Evolutionary conservation across 2,797 vertebrate genomes (phyloP).

Genomic region (Echeneis naucrates): DNA sequence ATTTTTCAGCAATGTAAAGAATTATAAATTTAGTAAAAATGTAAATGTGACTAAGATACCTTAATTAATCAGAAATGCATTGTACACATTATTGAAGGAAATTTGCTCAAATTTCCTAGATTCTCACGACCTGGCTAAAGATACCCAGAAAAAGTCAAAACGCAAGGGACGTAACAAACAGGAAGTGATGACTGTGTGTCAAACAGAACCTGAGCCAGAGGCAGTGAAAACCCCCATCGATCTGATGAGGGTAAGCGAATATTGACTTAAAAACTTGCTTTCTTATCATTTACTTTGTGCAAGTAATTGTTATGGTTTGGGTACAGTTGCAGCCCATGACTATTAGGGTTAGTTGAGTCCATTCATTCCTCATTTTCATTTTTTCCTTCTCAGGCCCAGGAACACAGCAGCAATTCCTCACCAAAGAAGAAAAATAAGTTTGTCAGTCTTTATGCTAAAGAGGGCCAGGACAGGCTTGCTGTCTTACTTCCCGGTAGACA

Average conservation of each 20-base stretch:
- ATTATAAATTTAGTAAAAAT: too few species aligned
- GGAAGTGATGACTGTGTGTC: constrained; percentile 78
- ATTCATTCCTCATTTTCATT: neutral
- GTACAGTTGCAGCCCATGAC: neutral
- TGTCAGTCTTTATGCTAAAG: constrained; percentile 92
- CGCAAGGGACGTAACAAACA: constrained; percentile 95
- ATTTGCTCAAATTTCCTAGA: constrained; percentile 67
- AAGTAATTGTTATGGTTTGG: neutral
- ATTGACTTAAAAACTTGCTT: neutral
- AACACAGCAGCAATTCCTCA: constrained; percentile 76
- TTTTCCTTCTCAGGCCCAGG: constrained; percentile 85
- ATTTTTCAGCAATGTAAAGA: neutral
- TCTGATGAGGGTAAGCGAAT: constrained; percentile 88
- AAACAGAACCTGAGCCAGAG: constrained; percentile 80
- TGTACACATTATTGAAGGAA: neutral
- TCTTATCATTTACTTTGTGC: neutral
- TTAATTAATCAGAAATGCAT: neutral
- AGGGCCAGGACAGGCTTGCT: constrained; percentile 92
- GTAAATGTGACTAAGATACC: neutral
- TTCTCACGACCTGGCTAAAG: constrained; percentile 80
- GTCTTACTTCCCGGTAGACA: constrained; percentile 93
- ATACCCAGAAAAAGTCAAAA: constrained; percentile 89
- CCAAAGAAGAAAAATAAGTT: constrained; percentile 94
- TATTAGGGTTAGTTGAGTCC: neutral
- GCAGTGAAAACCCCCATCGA: constrained; percentile 95